Evolutionary conservation across 2,797 vertebrate species (phyloP).

Genomic region (Coluber constrictor): DNA sequence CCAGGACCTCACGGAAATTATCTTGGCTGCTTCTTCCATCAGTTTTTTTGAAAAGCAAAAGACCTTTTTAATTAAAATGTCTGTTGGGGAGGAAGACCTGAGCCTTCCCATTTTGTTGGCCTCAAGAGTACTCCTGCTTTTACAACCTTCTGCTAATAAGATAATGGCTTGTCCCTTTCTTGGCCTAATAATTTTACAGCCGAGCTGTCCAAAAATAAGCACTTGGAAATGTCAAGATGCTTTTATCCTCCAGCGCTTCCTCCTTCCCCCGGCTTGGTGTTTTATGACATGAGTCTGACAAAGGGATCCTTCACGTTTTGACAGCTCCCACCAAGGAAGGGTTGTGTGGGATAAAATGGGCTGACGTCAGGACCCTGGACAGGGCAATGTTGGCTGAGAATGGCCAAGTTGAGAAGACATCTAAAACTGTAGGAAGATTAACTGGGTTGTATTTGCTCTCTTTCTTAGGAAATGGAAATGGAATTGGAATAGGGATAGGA

Average conservation of each 20-base stretch:
- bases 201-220: background rate
- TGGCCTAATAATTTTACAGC: conserved; percentile 48
- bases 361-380: background rate
- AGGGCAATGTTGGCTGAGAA: background rate
- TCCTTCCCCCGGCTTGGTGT: conserved; percentile 13
- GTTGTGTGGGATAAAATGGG: background rate
- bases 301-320: background rate
- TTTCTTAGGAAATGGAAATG: background rate
- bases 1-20: background rate
- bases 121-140: background rate
- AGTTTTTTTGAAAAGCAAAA: conserved; percentile 23
- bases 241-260: conserved; percentile 5
- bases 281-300: conserved; percentile 22
- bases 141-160: conserved; percentile 35
- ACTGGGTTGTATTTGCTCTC: background rate
- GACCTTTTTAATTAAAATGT: background rate
- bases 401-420: too few relatives aligned
- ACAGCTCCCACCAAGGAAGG: conserved; percentile 12
- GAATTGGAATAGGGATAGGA: too few relatives aligned
- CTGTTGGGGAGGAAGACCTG: background rate
- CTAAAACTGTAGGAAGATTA: background rate
- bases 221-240: conserved; percentile 36
- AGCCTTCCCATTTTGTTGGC: conserved; percentile 43
- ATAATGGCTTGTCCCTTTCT: conserved; percentile 36
- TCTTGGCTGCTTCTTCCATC: background rate